Base-by-base conservation (phyloP, 2,888 invertebrate species). In the Eupithecia insigniata region DNA sequence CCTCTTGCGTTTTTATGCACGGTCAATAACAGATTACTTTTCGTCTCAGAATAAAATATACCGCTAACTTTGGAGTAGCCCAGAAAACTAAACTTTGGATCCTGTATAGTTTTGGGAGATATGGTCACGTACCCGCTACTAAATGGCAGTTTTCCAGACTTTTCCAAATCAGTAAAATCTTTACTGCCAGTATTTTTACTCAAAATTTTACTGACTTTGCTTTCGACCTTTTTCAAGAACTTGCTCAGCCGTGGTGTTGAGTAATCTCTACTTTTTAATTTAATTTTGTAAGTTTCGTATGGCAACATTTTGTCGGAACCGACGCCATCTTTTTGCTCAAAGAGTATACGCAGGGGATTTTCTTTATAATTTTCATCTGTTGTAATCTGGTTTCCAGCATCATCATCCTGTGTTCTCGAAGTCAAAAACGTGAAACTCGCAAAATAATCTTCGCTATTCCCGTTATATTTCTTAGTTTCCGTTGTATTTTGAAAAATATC, bases 271-370 rank as follows among this genome's bases (percentile, higher is more conserved):
- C 82, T 84, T 77, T 87, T 89, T 78, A 92, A 79, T 83, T 90
- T 92, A 0, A 78, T 76, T 79, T 88, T 87, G 60, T 92, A 93
- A 7, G 71, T 84, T 71, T 88, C 86, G 67, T 87, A 85, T 77
- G 91, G 89, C 82, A 92, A 83, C 82, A 91, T 88, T 83, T 84
- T 80, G 36, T 87, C 85, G 2, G 80, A 70, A 1, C 94, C 92
- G 8, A 82, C 91, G 74, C 93, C 94, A 84, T 92, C 83, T 87
- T 88, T 92, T 71, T 94, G 93, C 80, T 94, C 93, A n/a, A 94
- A 86, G 78, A 84, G 90, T 64, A 92, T 85, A 65, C 92, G 81
- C 46, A 94, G 78, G 0, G 91, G 90, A 84, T 92, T 88, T 0
- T 72, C 79, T 78, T 83, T 87, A 66, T 91, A 93, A 77, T 79